Evolutionary conservation across 2,888 invertebrate species (phyloP).

Genomic region (Palloptera scutellata): DNA sequence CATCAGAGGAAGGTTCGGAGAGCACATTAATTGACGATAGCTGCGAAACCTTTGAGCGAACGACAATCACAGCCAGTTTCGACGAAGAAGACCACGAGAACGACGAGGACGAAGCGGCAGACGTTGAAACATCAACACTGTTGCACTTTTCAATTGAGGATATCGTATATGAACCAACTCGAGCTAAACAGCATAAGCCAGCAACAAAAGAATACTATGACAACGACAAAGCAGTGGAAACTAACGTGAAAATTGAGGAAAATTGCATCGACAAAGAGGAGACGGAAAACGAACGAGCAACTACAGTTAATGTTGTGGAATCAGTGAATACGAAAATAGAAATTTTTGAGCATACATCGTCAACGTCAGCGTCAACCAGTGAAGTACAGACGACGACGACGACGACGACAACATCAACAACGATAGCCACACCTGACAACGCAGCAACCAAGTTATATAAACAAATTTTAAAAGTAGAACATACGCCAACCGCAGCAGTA

Average conservation of each 20-base stretch:
- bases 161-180: conserved; percentile 53
- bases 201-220: conserved; percentile 13
- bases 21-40: conserved; percentile 56
- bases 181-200: conserved; percentile 40
- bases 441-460: conserved; percentile 45
- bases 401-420: conserved; percentile 1
- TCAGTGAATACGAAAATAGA: conserved; percentile 36
- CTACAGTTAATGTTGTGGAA: conserved; percentile 18
- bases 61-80: conserved; percentile 30
- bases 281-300: background rate
- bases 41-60: conserved; percentile 47
- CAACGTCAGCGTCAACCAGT: background rate
- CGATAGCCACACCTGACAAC: conserved; percentile 1
- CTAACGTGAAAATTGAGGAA: conserved; percentile 15
- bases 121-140: conserved; percentile 40
- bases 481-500: conserved; percentile 38
- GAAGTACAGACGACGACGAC: conserved; percentile 27
- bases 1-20: conserved; percentile 63
- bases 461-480: conserved; percentile 53
- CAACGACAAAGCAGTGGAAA: conserved; percentile 16
- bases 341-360: conserved; percentile 27
- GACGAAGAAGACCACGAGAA: conserved; percentile 15
- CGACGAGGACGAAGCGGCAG: background rate
- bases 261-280: background rate
- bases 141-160: conserved; percentile 62